Base-by-base conservation (phyloP, 2,797 vertebrate genomes). In the Protosalanx chinensis region DNA sequence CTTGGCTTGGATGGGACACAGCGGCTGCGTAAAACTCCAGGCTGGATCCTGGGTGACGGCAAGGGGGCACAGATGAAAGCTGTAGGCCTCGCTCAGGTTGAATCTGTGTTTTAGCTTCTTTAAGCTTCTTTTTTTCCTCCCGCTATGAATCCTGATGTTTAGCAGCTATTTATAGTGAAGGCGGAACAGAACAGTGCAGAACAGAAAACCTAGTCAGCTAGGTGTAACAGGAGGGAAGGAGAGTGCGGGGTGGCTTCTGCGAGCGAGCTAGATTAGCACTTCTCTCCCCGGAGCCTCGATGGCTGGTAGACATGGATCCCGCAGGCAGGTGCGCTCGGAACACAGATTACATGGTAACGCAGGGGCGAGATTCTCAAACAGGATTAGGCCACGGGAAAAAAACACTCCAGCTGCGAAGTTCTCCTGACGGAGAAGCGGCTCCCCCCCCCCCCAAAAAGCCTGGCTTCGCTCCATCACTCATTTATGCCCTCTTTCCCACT, bases 291-390 rank as follows among this genome's bases (percentile, higher is more conserved):
- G 30, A 57, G 56, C 68, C 27, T 49, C n/a, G n/a, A 6, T 10
- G 57, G 73, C 33, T 35, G 5, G 59, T 58, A 53, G 60, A 35
- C 70, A 68, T 64, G 64, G 51, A 71, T 67, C 64, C 53, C 35
- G 29, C 70, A 64, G 74, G 64, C 64, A 67, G 65, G 65, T 68
- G 65, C 64, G 74, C 32, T 30, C 64, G 51, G 69, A 75, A 71
- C 41, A 62, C 70, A 76, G 74, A 76, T 72, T 76, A 72, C 70
- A 29, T 27, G 62, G 53, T 20, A 41, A 35, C 20, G 1, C 5
- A 10, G 33, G 46, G 57, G 15, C 33, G 15, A 68, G 74, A 76
- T 76, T 32, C 60, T 67, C 32, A 41, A 32, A 33, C 20, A 51
- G 23, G 70, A 76, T 64, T 68, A 76, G 65, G 32, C 49, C 58